phyloP scores from a whole-genome alignment of 2,113 vertebrate genomes.

The Sus scrofa region DNA sequence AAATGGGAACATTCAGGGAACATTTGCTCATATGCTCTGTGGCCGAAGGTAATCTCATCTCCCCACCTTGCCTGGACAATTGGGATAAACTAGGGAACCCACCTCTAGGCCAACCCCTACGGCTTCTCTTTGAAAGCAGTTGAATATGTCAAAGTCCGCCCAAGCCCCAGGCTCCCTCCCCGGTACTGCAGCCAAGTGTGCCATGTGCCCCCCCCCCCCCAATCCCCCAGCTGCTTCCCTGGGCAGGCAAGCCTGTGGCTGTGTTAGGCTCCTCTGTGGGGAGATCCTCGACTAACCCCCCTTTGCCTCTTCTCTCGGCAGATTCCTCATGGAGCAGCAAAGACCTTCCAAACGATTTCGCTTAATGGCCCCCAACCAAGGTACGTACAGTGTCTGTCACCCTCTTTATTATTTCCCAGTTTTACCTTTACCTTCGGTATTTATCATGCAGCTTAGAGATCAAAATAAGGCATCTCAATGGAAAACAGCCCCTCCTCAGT shows the following conservation, averaged over 20 bases:
- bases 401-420: neutral
- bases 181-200: no score
- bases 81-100: neutral
- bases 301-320: neutral
- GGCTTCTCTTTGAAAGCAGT: neutral
- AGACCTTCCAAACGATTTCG: fast-evolving
- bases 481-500: neutral
- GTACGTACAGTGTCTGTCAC: neutral
- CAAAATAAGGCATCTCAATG: neutral
- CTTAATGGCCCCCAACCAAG: neutral
- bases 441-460: neutral
- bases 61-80: no score
- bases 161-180: neutral
- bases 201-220: no score
- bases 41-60: no score
- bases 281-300: neutral
- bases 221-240: neutral
- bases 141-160: fast-evolving
- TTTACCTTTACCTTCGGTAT: neutral
- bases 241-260: fast-evolving
- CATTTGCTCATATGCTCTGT: neutral
- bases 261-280: neutral
- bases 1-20: no score
- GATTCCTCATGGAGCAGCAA: neutral
- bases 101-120: neutral